A percentile compares a stretch with the other conserved stretches of the same genome.
Evolutionary conservation across 2,113 vertebrate genomes (phyloP).

Genomic region (Saccopteryx leptura): DNA sequence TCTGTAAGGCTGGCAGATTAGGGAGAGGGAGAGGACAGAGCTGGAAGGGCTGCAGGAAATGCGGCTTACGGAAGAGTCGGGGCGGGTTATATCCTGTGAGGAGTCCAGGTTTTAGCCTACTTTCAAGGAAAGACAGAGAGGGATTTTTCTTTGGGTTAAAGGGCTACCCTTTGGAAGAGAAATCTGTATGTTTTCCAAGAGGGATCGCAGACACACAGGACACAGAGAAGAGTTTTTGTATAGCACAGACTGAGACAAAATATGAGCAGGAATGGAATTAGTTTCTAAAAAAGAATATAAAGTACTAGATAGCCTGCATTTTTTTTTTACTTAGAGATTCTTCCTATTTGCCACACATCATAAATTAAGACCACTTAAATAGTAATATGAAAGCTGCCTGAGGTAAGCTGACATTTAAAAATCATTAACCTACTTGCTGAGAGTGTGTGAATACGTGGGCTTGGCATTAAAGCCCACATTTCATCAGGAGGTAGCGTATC

Average conservation of each 20-base stretch:
- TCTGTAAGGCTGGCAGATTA: not conserved
- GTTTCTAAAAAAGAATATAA: conserved; percentile 48
- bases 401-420: not conserved
- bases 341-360: not conserved
- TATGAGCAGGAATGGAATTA: not conserved
- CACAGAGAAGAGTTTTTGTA: not conserved
- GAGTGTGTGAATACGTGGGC: not conserved
- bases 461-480: conserved; percentile 11
- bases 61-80: not conserved
- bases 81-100: not conserved
- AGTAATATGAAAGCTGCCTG: not conserved
- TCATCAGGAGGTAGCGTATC: not conserved
- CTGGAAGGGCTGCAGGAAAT: not conserved
- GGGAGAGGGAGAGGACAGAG: not conserved
- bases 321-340: not conserved
- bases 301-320: not conserved
- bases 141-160: not conserved
- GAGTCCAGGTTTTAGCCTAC: not conserved
- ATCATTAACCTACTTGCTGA: not conserved
- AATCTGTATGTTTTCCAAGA: not conserved
- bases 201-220: not conserved
- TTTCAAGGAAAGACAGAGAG: not conserved
- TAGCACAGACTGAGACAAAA: not conserved
- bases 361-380: not conserved
- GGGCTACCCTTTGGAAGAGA: not conserved